A percentile compares a stretch with the other conserved stretches of the same genome.
Evolutionary conservation across 1,140 invertebrate genomes (phyloP).

Genomic region (Chlorops oryzae): DNA sequence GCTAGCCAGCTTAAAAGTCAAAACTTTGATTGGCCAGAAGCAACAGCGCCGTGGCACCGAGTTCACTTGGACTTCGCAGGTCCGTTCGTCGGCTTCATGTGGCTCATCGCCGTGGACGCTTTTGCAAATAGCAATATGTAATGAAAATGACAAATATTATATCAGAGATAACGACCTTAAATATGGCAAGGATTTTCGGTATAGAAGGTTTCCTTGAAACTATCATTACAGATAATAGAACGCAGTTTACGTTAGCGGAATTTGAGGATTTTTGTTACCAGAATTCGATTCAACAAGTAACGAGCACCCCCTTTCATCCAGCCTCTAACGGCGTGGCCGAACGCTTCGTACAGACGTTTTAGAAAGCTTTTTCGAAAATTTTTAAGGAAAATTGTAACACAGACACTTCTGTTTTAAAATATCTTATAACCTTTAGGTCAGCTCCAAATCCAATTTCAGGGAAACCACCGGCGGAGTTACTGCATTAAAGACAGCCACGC

Average conservation of each 20-base stretch:
- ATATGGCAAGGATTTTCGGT: neutral
- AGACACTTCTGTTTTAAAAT: too few species aligned
- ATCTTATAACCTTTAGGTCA: too few species aligned
- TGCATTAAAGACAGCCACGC: too few species aligned
- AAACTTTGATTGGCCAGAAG: neutral
- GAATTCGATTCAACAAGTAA: neutral
- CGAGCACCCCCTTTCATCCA: neutral
- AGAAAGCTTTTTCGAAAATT: too few species aligned
- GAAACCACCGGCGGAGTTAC: too few species aligned
- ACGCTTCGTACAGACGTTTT: neutral
- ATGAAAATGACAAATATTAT: neutral
- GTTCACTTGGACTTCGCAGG: constrained; percentile 29
- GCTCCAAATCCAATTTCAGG: too few species aligned
- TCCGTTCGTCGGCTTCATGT: constrained; percentile 19
- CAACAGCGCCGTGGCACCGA: constrained; percentile 34
- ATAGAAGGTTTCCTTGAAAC: neutral
- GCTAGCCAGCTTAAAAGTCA: constrained; percentile 20
- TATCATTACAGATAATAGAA: constrained; percentile 21
- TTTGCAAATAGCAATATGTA: constrained; percentile 41
- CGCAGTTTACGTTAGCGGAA: neutral
- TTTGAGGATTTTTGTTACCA: neutral
- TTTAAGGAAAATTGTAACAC: too few species aligned
- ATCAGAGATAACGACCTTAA: neutral
- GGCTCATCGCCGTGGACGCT: constrained; percentile 27
- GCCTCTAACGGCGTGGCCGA: neutral